These are phyloP conservation scores for Muricea muricata DNA, from an alignment of 92 coral and sea anemone genomes.

Conservation along the genomic window DNA sequence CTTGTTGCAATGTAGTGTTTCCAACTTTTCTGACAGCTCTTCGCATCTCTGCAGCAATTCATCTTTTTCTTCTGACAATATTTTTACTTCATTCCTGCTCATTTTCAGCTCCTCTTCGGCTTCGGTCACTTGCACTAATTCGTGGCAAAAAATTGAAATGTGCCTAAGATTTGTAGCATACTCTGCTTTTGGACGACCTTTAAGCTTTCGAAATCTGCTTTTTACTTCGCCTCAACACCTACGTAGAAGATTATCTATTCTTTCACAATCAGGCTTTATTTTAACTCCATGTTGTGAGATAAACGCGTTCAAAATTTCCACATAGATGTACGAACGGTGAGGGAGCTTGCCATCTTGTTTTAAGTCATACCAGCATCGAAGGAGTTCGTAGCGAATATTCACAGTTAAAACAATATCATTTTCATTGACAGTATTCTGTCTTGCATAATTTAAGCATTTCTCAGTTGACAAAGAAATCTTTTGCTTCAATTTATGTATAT, in stretches of 20 bases:
- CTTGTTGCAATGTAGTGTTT: not conserved
- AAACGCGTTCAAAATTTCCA: conserved; percentile 54
- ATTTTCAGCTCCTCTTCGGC: conserved; percentile 23
- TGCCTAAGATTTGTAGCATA: conserved; percentile 18
- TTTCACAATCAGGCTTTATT: conserved; percentile 20
- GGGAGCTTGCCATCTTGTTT: conserved; percentile 20
- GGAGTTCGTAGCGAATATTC: conserved; percentile 32
- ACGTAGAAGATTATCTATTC: conserved; percentile 39
- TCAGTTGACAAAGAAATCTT: conserved; percentile 12
- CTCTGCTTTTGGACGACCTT: conserved; percentile 44
- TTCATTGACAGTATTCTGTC: not conserved
- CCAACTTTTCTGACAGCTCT: conserved; percentile 3
- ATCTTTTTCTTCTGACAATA: conserved; percentile 7
- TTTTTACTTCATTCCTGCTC: conserved; percentile 30
- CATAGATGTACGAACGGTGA: conserved; percentile 30
- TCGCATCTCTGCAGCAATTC: conserved; percentile 22
- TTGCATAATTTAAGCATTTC: not conserved
- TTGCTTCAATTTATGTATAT: conserved; percentile 8
- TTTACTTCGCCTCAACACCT: conserved; percentile 48
- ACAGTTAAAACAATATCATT: conserved; percentile 23
- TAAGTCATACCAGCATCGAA: conserved; percentile 45
- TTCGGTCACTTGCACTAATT: conserved; percentile 36
- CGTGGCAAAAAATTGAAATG: conserved; percentile 51
- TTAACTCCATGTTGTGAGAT: conserved; percentile 25
- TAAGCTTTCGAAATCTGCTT: conserved; percentile 38